phyloP scores from a whole-genome alignment of 2,888 invertebrate species.

The Julus scanicus region DNA sequence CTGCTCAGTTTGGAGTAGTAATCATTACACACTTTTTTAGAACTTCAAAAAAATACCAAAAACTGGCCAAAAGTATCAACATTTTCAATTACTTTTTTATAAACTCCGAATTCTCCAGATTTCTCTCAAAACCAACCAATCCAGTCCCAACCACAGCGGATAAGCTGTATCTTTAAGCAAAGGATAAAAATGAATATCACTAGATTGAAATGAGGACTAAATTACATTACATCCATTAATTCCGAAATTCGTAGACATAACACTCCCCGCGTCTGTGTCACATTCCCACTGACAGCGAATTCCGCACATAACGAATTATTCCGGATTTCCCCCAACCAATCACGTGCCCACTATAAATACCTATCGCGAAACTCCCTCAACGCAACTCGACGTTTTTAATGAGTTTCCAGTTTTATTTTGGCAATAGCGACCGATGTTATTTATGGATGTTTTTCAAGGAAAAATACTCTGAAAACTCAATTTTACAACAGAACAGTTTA shows the following conservation, averaged over 20 bases:
- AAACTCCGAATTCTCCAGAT: too few relatives aligned
- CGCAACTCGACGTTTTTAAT: constrained; percentile 25
- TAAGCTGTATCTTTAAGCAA: too few relatives aligned
- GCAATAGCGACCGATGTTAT: constrained; percentile 23
- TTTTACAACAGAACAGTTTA: background rate
- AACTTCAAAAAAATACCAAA: too few relatives aligned
- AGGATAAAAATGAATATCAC: background rate
- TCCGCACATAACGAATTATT: background rate
- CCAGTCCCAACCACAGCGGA: too few relatives aligned
- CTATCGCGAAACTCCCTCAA: background rate
- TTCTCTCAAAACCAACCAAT: too few relatives aligned
- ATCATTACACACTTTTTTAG: too few relatives aligned
- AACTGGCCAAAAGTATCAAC: too few relatives aligned
- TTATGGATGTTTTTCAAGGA: constrained; percentile 30
- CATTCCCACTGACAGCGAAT: background rate
- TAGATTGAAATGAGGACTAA: background rate
- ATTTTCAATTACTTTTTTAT: too few relatives aligned
- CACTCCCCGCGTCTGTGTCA: background rate
- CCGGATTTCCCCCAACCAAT: background rate
- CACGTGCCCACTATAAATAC: constrained; percentile 32
- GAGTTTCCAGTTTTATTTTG: constrained; percentile 23
- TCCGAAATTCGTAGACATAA: background rate
- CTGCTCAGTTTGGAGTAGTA: too few relatives aligned
- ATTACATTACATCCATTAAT: background rate
- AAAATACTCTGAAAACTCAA: constrained; percentile 10